Percentiles rank a stretch among this genome's conserved stretches.
phyloP scores from a whole-genome alignment of 2,888 invertebrate species.

The Chydorus sphaericus region DNA sequence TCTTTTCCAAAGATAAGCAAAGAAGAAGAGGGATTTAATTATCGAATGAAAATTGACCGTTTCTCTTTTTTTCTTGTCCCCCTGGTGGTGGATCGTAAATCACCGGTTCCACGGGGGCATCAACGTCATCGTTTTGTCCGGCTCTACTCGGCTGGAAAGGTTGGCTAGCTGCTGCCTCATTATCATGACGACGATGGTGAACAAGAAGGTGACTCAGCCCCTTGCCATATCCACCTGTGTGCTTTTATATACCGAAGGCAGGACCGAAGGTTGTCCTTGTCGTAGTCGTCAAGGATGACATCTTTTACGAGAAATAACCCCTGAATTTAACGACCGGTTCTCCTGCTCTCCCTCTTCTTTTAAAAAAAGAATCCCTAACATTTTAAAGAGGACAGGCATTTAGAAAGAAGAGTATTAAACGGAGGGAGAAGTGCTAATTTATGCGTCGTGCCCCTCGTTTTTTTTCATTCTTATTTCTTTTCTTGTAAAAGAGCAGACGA shows the following conservation, averaged over 20 bases:
- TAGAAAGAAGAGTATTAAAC: neutral
- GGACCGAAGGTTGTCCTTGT: neutral
- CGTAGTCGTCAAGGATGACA: neutral
- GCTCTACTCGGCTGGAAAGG: neutral
- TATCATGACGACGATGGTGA: neutral
- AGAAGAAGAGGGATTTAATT: neutral
- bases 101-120: neutral
- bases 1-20: neutral
- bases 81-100: neutral
- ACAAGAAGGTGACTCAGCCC: neutral
- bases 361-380: neutral
- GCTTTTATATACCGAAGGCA: neutral
- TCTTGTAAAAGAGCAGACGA: too few species aligned
- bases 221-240: neutral
- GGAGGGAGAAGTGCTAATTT: slow-evolving; percentile 3
- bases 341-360: neutral
- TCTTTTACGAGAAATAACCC: neutral
- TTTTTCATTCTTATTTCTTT: neutral
- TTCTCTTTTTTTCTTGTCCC: neutral
- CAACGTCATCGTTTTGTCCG: slow-evolving; percentile 4
- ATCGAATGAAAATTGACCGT: slow-evolving; percentile 3
- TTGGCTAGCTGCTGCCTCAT: neutral
- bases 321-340: slow-evolving; percentile 4
- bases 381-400: neutral
- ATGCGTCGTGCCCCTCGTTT: neutral